Base-by-base conservation (phyloP, 2,888 invertebrate genomes). In the Tanytarsus gracilentus region DNA sequence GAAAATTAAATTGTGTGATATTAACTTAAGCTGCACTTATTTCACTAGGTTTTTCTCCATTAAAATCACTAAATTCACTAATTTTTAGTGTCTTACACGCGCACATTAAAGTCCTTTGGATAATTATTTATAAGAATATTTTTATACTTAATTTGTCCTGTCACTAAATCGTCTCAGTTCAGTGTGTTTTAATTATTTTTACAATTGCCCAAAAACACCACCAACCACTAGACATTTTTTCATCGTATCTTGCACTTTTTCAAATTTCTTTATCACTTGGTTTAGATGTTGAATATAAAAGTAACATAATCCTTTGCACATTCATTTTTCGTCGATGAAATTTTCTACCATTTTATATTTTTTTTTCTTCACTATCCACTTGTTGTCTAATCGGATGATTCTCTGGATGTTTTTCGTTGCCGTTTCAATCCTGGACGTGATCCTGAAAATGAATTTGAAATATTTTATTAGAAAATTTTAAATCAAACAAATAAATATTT, bases 201-300 rank as follows among this genome's bases (percentile, higher is more conserved):
- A 18, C 16, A 44, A 44, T 18, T 44, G n/a, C n/a, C n/a, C n/a
- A n/a, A n/a, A n/a, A n/a, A n/a, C n/a, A n/a, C n/a, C n/a, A n/a
- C n/a, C n/a, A 44, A 9, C 11, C 44, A 44, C 44, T 44, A 44
- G 11, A 44, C 21, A 44, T 11, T 23, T 18, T 44, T 44, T 44
- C 44, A 44, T 44, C 23, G 9, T 33, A 11, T 4, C 11, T 23
- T 18, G 23, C 23, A 44, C 44, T 44, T 44, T 11, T 23, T 44
- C 23, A 44, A 44, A 44, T 44, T 44, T 44, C 44, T 44, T 44
- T 44, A 44, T 44, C 44, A 44, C 44, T 44, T 23, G 44, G 44
- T 23, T 44, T 44, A 9, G 44, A 44, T 44, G 44, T 44, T 9
- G 44, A 23, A 44, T 44, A 44, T 21, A 44, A 44, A 44, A 44